These are phyloP conservation scores for Siphamia tubifer DNA, from an alignment of 2,113 vertebrate genomes.

Conservation along the genomic window DNA sequence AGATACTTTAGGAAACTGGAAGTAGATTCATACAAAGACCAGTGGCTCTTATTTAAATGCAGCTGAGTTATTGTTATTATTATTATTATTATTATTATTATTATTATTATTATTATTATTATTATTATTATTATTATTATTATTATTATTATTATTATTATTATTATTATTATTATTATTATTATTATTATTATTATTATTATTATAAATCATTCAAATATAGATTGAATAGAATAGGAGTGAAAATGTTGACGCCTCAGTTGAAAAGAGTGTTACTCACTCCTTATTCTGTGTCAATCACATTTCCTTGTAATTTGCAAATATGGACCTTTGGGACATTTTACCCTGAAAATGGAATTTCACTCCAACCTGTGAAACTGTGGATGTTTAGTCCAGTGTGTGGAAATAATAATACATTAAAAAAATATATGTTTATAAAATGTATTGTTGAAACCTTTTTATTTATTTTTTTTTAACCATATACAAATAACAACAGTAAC, in stretches of 20 bases:
- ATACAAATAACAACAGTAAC: no score
- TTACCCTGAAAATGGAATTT: slow-evolving; percentile 46
- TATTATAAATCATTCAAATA: background rate
- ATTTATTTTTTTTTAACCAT: no score
- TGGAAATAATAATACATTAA: no score
- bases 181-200: background rate
- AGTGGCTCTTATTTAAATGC: background rate
- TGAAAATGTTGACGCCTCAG: background rate
- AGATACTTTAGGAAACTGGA: background rate
- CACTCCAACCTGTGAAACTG: slow-evolving; percentile 38
- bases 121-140: background rate
- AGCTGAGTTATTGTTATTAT: background rate
- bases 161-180: background rate
- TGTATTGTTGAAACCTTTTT: no score
- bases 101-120: background rate
- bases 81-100: background rate
- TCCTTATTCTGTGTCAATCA: slow-evolving; percentile 42
- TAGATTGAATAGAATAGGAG: background rate
- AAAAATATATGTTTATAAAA: no score
- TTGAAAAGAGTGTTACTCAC: slow-evolving; percentile 26
- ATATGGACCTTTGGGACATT: slow-evolving; percentile 39
- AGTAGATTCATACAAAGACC: background rate
- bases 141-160: background rate
- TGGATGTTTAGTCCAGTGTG: background rate
- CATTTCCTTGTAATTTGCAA: slow-evolving; percentile 46